phyloP scores from a whole-genome alignment of 2,113 vertebrate genomes.

The Loxodonta africana region DNA sequence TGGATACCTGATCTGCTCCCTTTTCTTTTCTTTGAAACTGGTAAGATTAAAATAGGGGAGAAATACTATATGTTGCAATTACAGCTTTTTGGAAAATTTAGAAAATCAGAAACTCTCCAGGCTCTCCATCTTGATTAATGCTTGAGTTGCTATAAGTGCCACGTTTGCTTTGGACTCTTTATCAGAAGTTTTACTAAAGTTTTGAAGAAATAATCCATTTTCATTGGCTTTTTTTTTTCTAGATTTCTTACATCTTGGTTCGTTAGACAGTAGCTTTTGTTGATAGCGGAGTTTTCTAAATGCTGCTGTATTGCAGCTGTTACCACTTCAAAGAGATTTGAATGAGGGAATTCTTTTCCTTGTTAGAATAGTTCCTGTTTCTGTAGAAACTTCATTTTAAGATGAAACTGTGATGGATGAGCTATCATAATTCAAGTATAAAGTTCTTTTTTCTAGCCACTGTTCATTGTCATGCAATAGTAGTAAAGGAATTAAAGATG shows the following conservation, averaged over 20 bases:
- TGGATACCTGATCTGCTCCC: not conserved
- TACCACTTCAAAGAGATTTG: conserved; percentile 69
- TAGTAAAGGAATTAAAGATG: conserved; percentile 81
- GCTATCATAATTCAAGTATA: conserved; percentile 60
- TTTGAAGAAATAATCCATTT: conserved; percentile 64
- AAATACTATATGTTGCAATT: conserved; percentile 69
- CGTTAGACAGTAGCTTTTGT: conserved; percentile 49
- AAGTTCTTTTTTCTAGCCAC: conserved; percentile 45
- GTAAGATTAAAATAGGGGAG: conserved; percentile 70
- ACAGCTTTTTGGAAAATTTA: conserved; percentile 74
- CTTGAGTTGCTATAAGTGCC: conserved; percentile 79
- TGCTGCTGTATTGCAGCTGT: conserved; percentile 66
- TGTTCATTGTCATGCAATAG: conserved; percentile 77
- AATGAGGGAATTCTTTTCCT: conserved; percentile 59
- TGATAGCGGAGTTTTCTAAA: conserved; percentile 59
- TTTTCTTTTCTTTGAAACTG: conserved; percentile 58
- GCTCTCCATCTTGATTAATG: conserved; percentile 77
- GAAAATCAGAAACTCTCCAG: conserved; percentile 71
- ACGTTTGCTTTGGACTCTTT: conserved; percentile 84
- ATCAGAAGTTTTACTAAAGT: conserved; percentile 69
- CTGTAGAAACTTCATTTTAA: conserved; percentile 75
- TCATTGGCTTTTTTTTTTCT: conserved; percentile 70
- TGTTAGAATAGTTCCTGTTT: conserved; percentile 71
- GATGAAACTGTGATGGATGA: conserved; percentile 72
- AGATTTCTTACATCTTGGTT: conserved; percentile 59